Evolutionary conservation across 1,140 invertebrate species (phyloP), one percentile per base, ranked within the genome.

Genomic region (Pseudomyrmex sp.): DNA sequence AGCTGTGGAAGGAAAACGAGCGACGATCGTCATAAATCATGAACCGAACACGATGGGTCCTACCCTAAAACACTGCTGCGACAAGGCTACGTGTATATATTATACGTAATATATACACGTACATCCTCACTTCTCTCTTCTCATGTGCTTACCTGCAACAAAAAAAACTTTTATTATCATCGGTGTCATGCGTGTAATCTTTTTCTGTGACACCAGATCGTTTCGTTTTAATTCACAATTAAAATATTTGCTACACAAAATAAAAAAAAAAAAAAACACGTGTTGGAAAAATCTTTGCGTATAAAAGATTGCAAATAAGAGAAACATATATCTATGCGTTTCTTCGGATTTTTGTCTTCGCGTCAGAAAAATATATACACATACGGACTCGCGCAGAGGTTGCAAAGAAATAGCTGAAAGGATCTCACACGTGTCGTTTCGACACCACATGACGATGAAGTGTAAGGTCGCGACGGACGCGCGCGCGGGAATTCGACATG

Each of bases 21-120:
- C 70, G 59, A 82, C 7, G 68, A 62, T 50, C 48, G 20, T 80
- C 86, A 70, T 88, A 88, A 88, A 88, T 88, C 86, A 88, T 23
- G n/a, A 70, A 46, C 18, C 54, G 58, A 77, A 86, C 66, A 70
- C 61, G 85, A 83, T 58, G 50, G n/a, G 35, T 35, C 18, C 10
- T 46, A 2, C 4, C 61, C 23, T 15, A 69, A 54, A 79, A 84
- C 80, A 83, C n/a, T 65, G 44, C 26, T 44, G 35, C 8, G 10
- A 50, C 15, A 23, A 46, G 20, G 8, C 20, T 54, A 50, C 48
- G 44, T 20, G 15, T 82, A 63, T 35, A 35, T 35, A 35, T 35
- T 35, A 35, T 35, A 35, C 35, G 35, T 7, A 35, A 35, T 35
- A 35, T 7, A n/a, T n/a, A n/a, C n/a, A n/a, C n/a, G n/a, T n/a